These are phyloP conservation scores for Anabas testudineus DNA, from an alignment of 2,797 vertebrate genomes.

Conservation along the genomic window DNA sequence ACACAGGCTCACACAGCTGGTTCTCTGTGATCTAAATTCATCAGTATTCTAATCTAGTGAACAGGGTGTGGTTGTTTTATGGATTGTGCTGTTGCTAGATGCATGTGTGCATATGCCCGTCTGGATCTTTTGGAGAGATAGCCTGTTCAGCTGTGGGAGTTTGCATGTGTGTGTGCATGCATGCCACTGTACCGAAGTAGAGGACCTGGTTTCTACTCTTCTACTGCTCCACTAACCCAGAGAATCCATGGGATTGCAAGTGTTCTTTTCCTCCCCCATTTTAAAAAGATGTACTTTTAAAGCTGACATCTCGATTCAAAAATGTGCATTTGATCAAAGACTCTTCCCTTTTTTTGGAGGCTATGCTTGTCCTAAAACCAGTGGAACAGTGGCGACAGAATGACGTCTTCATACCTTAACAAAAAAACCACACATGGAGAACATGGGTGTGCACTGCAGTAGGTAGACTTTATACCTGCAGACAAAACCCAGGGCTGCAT, in stretches of 20 bases:
- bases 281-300: conserved; percentile 5
- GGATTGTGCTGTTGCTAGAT: conserved; percentile 17
- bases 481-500: background rate
- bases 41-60: conserved; percentile 41
- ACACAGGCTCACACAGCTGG: conserved; percentile 34
- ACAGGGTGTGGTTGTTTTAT: conserved; percentile 25
- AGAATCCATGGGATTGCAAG: background rate
- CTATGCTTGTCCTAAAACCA: background rate
- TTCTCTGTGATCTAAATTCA: conserved; percentile 43
- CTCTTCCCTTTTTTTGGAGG: background rate
- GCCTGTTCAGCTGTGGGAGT: conserved; percentile 5
- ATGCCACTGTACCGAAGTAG: background rate
- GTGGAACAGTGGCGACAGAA: background rate
- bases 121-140: conserved; percentile 9
- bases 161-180: background rate
- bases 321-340: background rate
- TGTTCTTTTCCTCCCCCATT: background rate
- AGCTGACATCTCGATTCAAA: background rate
- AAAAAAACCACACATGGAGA: background rate
- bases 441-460: background rate
- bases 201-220: background rate
- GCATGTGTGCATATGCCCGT: conserved; percentile 1
- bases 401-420: background rate
- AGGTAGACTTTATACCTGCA: background rate
- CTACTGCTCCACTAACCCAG: background rate